These are phyloP conservation scores for Ptilonorhynchus violaceus DNA, from an alignment of 2,113 vertebrate genomes.

Conservation along the genomic window DNA sequence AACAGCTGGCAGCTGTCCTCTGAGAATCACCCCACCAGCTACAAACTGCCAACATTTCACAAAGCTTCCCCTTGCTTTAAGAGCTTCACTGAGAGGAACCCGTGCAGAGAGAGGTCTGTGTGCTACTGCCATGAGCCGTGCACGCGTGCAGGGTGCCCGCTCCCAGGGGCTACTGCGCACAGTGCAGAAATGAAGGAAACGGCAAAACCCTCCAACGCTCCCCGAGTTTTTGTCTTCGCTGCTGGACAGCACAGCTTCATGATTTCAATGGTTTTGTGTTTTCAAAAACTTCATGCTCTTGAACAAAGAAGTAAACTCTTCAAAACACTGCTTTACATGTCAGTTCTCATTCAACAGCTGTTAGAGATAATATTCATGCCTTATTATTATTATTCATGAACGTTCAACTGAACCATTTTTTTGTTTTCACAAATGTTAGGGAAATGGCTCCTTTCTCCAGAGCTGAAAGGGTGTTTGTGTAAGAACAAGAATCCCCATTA, in stretches of 20 bases:
- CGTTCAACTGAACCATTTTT: not conserved
- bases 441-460: conserved; percentile 19
- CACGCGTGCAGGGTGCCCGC: rapidly evolving
- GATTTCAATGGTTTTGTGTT: not conserved
- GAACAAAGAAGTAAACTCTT: not conserved
- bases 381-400: conserved; percentile 35
- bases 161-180: not conserved
- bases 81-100: not conserved
- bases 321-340: not conserved
- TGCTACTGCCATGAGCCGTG: not conserved
- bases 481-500: conserved; percentile 18
- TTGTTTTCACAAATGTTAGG: conserved; percentile 14
- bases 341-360: conserved; percentile 15
- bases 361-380: not conserved
- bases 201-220: not conserved
- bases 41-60: not conserved
- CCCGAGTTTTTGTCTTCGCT: not conserved
- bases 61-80: not conserved
- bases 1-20: not conserved
- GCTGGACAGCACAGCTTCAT: not conserved
- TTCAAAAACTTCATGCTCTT: not conserved
- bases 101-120: not conserved
- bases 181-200: not conserved
- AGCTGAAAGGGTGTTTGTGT: conserved; percentile 19
- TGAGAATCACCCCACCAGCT: not conserved